phyloP scores from a whole-genome alignment of 2,797 vertebrate species.

The Crenichthys baileyi region DNA sequence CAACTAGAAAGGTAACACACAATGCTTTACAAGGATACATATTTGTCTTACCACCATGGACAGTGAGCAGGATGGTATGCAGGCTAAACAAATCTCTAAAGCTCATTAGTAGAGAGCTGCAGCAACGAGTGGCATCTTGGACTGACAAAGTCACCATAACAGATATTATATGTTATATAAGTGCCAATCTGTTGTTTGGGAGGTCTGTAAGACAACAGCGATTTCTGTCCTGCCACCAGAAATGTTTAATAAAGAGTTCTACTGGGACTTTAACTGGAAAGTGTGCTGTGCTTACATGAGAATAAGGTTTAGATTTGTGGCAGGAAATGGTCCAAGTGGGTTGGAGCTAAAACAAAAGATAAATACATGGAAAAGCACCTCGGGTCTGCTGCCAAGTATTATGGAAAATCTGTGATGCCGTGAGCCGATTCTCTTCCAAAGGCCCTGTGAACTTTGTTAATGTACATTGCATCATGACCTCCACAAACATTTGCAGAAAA shows the following conservation, averaged over 20 bases:
- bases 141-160: background rate
- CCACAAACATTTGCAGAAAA: background rate
- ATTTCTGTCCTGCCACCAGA: no score
- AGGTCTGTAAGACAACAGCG: background rate
- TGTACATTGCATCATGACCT: background rate
- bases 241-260: background rate
- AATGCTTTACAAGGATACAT: background rate
- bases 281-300: background rate
- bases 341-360: background rate
- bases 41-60: background rate
- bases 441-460: background rate
- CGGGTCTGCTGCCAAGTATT: background rate
- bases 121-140: background rate
- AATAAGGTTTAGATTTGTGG: background rate
- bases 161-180: background rate
- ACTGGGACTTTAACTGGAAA: background rate
- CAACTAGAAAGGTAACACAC: background rate
- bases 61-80: background rate
- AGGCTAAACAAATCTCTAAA: background rate
- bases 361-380: background rate
- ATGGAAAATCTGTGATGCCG: background rate
- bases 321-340: background rate
- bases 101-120: background rate
- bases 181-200: background rate
- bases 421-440: no score